Base-by-base conservation (phyloP, 2,888 invertebrate species). In the Ophion obscuratus region DNA sequence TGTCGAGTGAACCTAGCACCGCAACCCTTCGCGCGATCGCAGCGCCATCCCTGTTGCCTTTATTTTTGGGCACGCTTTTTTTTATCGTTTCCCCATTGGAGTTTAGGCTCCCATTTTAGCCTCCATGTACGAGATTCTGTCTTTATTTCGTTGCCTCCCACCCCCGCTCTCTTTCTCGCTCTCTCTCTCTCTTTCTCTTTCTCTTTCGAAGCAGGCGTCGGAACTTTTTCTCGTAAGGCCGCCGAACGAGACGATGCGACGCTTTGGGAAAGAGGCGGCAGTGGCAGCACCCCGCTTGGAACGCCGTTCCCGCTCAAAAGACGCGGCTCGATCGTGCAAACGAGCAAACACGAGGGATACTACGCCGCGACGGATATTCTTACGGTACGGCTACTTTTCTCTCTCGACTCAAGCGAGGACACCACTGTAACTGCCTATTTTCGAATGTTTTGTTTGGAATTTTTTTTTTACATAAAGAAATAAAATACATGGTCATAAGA, bases 281-380 rank as follows among this genome's bases (percentile, higher is more conserved):
- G 14, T 11, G 47, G 11, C 47, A 10, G 14, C 14, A 14, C 47
- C 0, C 5, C 53, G 1, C 80, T 87, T 5, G 89, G 90, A 9
- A 90, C 92, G 2, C 89, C 92, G 20, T 91, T 91, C 85, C 91
- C 91, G 17, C 89, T 90, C 57, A 92, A 93, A 73, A 90, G 90
- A 61, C 91, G 89, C 77, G 89, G 89, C 83, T 75, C 86, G 27
- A 85, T 85, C 57, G 88, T 83, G 24, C 90, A 89, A 40, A 89
- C 90, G 17, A 89, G 90, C 27, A 93, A 92, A 88, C 91, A 93
- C 89, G 96, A 96, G 92, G 96, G 96, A 91, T 97, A 97, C 94
- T 97, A 97, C 92, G 97, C 97, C 1, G 97, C 97, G 64, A 97
- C 97, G 1, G 97, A 97, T 92, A 97, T 97, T 90, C 95, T 97